Percentiles rank a stretch among this genome's conserved stretches.
These are phyloP conservation scores for Varecia variegata DNA, from an alignment of 2,797 vertebrate species.

Conservation along the genomic window DNA sequence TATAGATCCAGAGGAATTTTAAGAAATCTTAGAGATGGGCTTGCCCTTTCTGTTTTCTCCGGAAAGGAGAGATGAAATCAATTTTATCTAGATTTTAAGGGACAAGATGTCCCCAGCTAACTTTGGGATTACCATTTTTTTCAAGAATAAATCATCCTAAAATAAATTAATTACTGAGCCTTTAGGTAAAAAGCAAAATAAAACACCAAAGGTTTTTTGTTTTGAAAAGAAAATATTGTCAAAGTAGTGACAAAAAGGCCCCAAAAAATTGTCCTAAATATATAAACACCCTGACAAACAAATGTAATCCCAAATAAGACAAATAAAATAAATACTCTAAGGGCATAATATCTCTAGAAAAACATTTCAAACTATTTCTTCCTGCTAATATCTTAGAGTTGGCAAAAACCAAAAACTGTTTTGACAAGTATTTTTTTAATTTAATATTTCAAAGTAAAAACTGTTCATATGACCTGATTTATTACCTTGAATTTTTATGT, in stretches of 20 bases:
- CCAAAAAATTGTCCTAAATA: neutral
- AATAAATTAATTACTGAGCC: neutral
- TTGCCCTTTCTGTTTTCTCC: neutral
- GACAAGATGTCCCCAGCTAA: neutral
- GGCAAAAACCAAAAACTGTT: neutral
- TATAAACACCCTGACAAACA: neutral
- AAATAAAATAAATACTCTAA: neutral
- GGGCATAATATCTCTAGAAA: neutral
- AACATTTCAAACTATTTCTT: neutral
- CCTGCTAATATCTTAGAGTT: neutral
- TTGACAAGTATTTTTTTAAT: neutral
- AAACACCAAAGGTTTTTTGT: neutral
- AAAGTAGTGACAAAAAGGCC: neutral
- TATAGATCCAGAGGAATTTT: neutral
- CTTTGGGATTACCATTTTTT: neutral
- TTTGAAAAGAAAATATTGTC: neutral
- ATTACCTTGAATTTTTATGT: neutral
- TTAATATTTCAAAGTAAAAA: constrained; percentile 5
- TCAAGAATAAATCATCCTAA: neutral
- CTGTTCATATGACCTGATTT: neutral
- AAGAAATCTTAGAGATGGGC: neutral
- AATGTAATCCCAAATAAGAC: neutral
- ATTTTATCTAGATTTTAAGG: neutral
- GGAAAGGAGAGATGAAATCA: neutral
- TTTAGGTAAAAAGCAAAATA: neutral